Percentiles rank a stretch among this genome's conserved stretches.
These are phyloP conservation scores for Hartigia nigra DNA, from an alignment of 2,888 invertebrate genomes.

Conservation along the genomic window DNA sequence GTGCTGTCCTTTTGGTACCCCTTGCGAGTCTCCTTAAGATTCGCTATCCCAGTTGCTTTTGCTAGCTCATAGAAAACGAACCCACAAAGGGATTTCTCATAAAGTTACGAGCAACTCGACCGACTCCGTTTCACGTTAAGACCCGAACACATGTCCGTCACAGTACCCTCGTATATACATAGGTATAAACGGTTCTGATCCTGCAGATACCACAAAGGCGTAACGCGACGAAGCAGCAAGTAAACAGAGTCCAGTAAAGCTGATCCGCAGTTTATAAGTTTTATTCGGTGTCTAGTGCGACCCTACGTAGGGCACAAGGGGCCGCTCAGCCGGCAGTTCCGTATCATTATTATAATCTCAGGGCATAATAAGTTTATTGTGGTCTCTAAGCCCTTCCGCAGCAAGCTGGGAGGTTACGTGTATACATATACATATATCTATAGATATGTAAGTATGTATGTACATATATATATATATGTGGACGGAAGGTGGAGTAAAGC, in stretches of 20 bases:
- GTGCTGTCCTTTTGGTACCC: neutral
- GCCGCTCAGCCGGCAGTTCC: slow-evolving; percentile 6
- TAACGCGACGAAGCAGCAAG: neutral
- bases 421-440: neutral
- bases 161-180: neutral
- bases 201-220: neutral
- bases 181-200: neutral
- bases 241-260: neutral
- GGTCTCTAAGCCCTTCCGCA: neutral
- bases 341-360: slow-evolving; percentile 14
- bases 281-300: neutral
- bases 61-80: neutral
- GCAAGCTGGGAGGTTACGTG: neutral
- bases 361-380: slow-evolving; percentile 12
- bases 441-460: neutral
- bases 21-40: neutral
- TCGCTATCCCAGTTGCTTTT: neutral
- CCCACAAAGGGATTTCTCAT: neutral
- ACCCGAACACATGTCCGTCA: neutral
- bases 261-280: slow-evolving; percentile 11
- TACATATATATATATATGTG: neutral
- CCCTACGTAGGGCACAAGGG: neutral
- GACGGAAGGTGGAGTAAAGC: neutral
- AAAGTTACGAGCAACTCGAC: neutral
- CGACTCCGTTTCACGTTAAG: neutral